phyloP scores from a whole-genome alignment of 2,797 vertebrate genomes.

The Thunnus albacares region DNA sequence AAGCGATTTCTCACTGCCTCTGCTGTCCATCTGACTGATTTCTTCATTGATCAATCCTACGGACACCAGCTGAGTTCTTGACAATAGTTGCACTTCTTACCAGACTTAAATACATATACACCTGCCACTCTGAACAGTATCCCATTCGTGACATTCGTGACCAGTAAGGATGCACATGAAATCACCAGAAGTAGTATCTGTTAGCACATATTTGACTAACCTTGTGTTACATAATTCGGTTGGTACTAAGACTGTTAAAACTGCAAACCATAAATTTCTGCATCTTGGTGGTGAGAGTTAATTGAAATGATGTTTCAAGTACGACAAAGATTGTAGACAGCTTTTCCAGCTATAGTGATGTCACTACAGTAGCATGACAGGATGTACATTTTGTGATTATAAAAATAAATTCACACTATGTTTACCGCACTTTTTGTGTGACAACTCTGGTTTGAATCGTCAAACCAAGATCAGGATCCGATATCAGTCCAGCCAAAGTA shows the following conservation, averaged over 20 bases:
- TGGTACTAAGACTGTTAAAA: too few species aligned
- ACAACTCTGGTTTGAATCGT: background rate
- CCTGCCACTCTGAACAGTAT: background rate
- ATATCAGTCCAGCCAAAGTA: too few species aligned
- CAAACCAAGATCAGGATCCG: too few species aligned
- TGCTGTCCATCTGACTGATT: constrained; percentile 20
- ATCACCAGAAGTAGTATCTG: background rate
- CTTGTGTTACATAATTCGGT: too few species aligned
- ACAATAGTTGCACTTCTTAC: background rate
- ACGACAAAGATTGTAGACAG: too few species aligned
- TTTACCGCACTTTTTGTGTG: background rate
- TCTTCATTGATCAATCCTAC: constrained; percentile 43
- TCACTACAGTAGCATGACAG: too few species aligned
- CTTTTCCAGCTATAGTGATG: too few species aligned
- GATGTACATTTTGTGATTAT: too few species aligned
- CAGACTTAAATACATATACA: too few species aligned
- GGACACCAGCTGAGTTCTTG: constrained; percentile 8
- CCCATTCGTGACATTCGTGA: background rate
- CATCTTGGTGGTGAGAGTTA: too few species aligned
- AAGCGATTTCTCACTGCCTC: constrained; percentile 31
- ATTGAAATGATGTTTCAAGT: background rate
- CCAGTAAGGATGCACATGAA: background rate
- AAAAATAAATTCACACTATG: background rate
- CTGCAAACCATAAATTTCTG: too few species aligned
- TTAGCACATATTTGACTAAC: too few species aligned